phyloP scores from a whole-genome alignment of 2,888 invertebrate species.

The Harpalus rubripes region DNA sequence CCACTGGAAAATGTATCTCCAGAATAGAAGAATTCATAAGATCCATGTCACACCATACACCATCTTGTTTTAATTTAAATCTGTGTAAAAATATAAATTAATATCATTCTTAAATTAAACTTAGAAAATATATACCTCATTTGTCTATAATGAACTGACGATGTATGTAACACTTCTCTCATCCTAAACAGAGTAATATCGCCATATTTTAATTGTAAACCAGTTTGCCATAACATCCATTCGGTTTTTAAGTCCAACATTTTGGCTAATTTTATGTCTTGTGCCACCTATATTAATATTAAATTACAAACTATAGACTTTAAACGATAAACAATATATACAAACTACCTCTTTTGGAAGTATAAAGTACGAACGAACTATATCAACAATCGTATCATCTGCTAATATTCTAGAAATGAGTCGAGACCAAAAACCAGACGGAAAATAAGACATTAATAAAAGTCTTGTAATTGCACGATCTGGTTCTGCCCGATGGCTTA shows the following conservation, averaged over 20 bases:
- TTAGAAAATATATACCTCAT: slow-evolving; percentile 72
- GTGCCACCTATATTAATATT: slow-evolving; percentile 77
- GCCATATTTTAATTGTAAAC: slow-evolving; percentile 91
- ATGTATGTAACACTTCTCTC: slow-evolving; percentile 86
- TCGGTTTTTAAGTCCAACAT: slow-evolving; percentile 87
- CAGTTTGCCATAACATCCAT: slow-evolving; percentile 97
- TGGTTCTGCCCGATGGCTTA: slow-evolving; percentile 78
- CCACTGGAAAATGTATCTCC: slow-evolving; percentile 91
- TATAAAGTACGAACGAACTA: slow-evolving; percentile 86
- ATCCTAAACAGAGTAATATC: slow-evolving; percentile 90
- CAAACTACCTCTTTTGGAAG: slow-evolving; percentile 84
- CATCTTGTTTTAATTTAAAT: slow-evolving; percentile 89
- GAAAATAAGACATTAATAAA: slow-evolving; percentile 97
- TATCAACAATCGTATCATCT: slow-evolving; percentile 90
- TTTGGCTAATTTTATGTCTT: slow-evolving; percentile 81
- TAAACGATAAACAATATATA: background rate
- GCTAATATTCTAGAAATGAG: slow-evolving; percentile 95
- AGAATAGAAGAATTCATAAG: slow-evolving; percentile 89
- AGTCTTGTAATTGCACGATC: slow-evolving; percentile 85
- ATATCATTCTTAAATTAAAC: slow-evolving; percentile 18
- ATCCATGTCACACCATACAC: slow-evolving; percentile 91
- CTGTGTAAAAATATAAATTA: slow-evolving; percentile 71
- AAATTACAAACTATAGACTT: background rate
- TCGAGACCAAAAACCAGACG: slow-evolving; percentile 98
- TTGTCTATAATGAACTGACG: slow-evolving; percentile 78